phyloP scores from a whole-genome alignment of 2,113 vertebrate species.

The Entelurus aequoreus region DNA sequence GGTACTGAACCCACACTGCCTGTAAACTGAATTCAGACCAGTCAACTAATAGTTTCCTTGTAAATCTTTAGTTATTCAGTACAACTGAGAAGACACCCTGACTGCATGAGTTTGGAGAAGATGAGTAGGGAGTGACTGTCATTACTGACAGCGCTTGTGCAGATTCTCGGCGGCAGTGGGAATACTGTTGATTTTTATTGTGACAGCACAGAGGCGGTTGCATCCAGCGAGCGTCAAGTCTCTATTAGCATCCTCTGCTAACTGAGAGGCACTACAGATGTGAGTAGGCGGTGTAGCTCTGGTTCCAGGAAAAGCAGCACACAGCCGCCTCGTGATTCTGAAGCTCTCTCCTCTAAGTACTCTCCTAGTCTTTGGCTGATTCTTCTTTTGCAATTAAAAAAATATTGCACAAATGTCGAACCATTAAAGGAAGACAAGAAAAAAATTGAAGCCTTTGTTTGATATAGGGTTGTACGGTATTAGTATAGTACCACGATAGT shows the following conservation, averaged over 20 bases:
- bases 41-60: slow-evolving; percentile 2
- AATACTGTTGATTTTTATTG: slow-evolving; percentile 1
- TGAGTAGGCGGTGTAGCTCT: slow-evolving; percentile 32
- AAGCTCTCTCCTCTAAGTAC: slow-evolving; percentile 27
- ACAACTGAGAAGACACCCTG: slow-evolving; percentile 4
- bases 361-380: slow-evolving; percentile 2
- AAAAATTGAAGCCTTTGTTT: no score
- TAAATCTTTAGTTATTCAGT: slow-evolving; percentile 14
- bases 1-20: no score
- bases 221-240: slow-evolving; percentile 12
- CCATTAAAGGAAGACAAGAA: no score
- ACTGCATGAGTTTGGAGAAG: not conserved
- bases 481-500: no score
- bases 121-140: not conserved
- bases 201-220: slow-evolving; percentile 5
- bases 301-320: slow-evolving; percentile 27
- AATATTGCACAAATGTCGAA: not conserved
- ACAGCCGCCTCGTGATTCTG: slow-evolving; percentile 5
- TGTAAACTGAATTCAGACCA: no score
- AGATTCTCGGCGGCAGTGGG: slow-evolving; percentile 1
- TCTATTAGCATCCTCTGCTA: slow-evolving; percentile 31
- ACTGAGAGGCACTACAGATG: slow-evolving; percentile 36
- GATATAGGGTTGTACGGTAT: no score
- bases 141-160: slow-evolving; percentile 2
- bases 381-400: not conserved